Evolutionary conservation across 2,797 vertebrate genomes (phyloP).

Genomic region (Rhinella marina): DNA sequence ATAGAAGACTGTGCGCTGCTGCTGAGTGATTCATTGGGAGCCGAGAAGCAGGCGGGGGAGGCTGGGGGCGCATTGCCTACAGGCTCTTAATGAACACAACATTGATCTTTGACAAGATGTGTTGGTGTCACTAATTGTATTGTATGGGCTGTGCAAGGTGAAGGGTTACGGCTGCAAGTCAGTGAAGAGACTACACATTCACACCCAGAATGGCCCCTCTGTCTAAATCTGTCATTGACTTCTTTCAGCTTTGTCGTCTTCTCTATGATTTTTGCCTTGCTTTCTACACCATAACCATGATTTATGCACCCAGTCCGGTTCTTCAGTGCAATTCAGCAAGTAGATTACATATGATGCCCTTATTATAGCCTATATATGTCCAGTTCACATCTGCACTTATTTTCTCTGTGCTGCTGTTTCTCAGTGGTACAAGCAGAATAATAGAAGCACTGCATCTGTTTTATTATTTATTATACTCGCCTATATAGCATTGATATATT

Average conservation of each 20-base stretch:
- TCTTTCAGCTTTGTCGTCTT: constrained; percentile 1
- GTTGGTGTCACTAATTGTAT: constrained; percentile 59
- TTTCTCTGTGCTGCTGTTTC: too few species aligned
- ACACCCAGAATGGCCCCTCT: constrained; percentile 16
- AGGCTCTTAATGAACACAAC: constrained; percentile 53
- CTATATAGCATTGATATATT: too few species aligned
- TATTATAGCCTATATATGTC: too few species aligned
- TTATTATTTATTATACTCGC: too few species aligned
- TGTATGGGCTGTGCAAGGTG: constrained; percentile 36
- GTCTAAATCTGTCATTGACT: background rate
- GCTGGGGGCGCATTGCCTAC: constrained; percentile 18
- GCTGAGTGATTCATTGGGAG: constrained; percentile 50
- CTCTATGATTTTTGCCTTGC: background rate
- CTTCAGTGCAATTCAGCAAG: background rate
- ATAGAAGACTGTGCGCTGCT: constrained; percentile 45
- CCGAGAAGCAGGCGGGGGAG: constrained; percentile 7
- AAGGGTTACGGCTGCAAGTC: constrained; percentile 35
- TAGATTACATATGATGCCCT: background rate
- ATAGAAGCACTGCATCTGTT: too few species aligned
- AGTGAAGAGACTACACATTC: constrained; percentile 11
- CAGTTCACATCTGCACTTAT: too few species aligned
- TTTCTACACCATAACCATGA: background rate
- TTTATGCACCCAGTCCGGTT: background rate
- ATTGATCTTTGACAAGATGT: constrained; percentile 53
- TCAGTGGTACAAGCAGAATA: too few species aligned